Evolutionary conservation across 2,113 vertebrate species (phyloP).

Genomic region (Lota lota): DNA sequence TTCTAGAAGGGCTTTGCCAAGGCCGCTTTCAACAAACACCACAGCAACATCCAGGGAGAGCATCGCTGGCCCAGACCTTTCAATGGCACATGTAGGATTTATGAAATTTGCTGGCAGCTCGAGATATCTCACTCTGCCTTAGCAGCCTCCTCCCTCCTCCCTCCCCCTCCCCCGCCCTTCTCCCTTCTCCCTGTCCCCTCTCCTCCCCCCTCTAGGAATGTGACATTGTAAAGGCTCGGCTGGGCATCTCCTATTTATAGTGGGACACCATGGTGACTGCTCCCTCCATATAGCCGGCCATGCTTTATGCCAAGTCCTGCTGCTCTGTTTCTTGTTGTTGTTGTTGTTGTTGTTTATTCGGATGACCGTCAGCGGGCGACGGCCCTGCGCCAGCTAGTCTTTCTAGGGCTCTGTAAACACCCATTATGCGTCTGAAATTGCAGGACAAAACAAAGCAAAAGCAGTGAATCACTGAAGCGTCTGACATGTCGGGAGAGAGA

Average conservation of each 20-base stretch:
- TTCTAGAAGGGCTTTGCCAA: conserved; percentile 26
- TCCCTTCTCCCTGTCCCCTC: background rate
- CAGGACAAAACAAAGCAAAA: too few relatives aligned
- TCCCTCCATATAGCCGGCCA: conserved; percentile 63
- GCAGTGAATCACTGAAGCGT: too few relatives aligned
- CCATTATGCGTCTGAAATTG: too few relatives aligned
- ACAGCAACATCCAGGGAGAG: conserved; percentile 33
- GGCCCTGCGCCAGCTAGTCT: too few relatives aligned
- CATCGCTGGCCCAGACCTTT: conserved; percentile 39
- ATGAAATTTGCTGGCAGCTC: conserved; percentile 61
- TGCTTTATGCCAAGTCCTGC: background rate
- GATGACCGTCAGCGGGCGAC: too few relatives aligned
- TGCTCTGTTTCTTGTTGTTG: background rate
- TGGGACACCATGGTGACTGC: conserved; percentile 68
- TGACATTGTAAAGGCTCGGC: conserved; percentile 68
- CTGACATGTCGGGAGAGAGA: too few relatives aligned
- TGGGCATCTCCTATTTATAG: conserved; percentile 75
- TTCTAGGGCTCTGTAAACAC: too few relatives aligned
- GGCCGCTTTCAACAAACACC: conserved; percentile 31
- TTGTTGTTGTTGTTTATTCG: too few relatives aligned
- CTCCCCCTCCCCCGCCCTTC: background rate
- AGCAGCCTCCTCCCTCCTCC: conserved; percentile 36
- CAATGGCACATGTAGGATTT: conserved; percentile 64
- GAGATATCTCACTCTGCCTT: conserved; percentile 56
- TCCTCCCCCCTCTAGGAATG: conserved; percentile 64